Base-by-base conservation (phyloP, 1,140 invertebrate genomes). In the Dreissena rostriformis region DNA sequence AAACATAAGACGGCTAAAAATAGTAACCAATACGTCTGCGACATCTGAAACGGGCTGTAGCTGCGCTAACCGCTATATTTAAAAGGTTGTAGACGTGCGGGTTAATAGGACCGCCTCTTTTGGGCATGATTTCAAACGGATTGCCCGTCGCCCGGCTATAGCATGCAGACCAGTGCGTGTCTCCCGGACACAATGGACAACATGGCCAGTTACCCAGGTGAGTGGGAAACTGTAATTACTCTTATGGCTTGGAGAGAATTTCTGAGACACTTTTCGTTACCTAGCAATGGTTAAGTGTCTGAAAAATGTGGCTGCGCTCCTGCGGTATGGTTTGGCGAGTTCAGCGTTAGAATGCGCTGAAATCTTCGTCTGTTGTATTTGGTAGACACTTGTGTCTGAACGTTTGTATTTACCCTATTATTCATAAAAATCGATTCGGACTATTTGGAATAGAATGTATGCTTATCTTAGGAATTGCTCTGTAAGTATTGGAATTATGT, bases 201-300 rank as follows among this genome's bases (percentile, higher is more conserved):
- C 57, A 19, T 61, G 57, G 22, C 57, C 57, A 61, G 57, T 61
- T 61, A 61, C 57, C 57, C 57, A 61, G 57, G 57, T 61, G 57
- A 61, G 57, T 61, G 17, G 17, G 22, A 11, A 61, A 61, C 22
- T 11, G 17, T 61, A 61, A 61, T 61, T 61, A 61, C 17, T 61
- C 22, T 24, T 61, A 19, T 19, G 17, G 22, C 17, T 61, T 61
- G 2, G 17, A n/a, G 17, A 24, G 12, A 19, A 61, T 61, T 61
- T 61, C 57, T 61, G 17, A 61, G 57, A 61, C 22, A 61, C 57
- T 61, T n/a, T 61, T n/a, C 57, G 57, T 61, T 61, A 61, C 57
- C 57, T 61, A 61, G 57, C 57, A 61, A 61, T 61, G 12, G 22
- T 61, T 61, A 61, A 61, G 57, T 61, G 57, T 12, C 57, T 61